Evolutionary conservation across 2,113 vertebrate species (phyloP), one percentile per base, ranked within the genome.

Genomic region (Illadopsis cleaveri): DNA sequence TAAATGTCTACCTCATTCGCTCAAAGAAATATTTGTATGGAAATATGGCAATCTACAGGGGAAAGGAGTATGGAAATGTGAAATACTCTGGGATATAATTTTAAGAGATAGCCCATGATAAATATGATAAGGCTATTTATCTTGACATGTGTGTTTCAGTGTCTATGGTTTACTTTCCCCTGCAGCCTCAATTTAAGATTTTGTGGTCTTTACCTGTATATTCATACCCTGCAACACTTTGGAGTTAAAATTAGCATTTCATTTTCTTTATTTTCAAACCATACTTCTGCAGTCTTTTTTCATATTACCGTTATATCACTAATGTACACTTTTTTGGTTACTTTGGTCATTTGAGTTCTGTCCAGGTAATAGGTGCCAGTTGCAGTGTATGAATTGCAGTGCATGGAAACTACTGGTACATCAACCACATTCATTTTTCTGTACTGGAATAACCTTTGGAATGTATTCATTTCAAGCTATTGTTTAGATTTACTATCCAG

Each of bases 401-500:
- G 6, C 31, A 57, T 15, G 23, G 69, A 84, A 86, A 82, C 44
- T 79, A 45, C 30, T 21, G 25, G 21, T 78, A 17, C 45, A n/a
- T n/a, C 31, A 85, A 61, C 28, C 5, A 22, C 13, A 31, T 68
- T 60, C 7, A 65, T 80, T 71, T 66, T 60, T 86, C 38, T 69
- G 21, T 38, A 42, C 28, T 80, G 75, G 62, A 94, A 85, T 80
- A 70, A 93, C 87, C 50, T 30, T 51, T 79, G 69, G 48, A 94
- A 94, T 79, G 44, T 21, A 82, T 76, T 82, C n/a, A 72, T 82
- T 87, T 62, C 54, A 42, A 82, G 61, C 24, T 79, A 89, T 95
- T 96, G 89, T 96, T 96, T 88, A 85, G 84, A 61, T 96, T 90
- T 96, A 96, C 87, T 54, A 90, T 88, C 81, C 96, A 94, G 95